phyloP scores from a whole-genome alignment of 2,888 invertebrate species.

The Cabera pusaria region DNA sequence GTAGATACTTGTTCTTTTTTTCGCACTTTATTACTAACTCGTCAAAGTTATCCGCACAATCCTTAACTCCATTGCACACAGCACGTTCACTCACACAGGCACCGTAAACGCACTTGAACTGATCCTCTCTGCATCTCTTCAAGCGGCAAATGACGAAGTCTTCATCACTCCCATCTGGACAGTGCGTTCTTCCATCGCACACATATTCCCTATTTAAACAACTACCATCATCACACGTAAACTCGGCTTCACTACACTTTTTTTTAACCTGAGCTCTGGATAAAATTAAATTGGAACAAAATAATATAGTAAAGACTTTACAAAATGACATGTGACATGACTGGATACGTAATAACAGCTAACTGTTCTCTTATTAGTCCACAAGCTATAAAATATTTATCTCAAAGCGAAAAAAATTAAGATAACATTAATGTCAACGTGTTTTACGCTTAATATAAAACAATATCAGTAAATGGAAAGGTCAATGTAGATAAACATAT shows the following conservation, averaged over 20 bases:
- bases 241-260: slow-evolving; percentile 11
- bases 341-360: too few relatives aligned
- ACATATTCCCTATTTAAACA: slow-evolving; percentile 10
- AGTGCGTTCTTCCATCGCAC: slow-evolving; percentile 21
- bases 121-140: slow-evolving; percentile 15
- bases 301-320: too few relatives aligned
- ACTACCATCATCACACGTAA: slow-evolving; percentile 18
- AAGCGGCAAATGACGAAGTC: slow-evolving; percentile 21
- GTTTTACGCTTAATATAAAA: too few relatives aligned
- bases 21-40: slow-evolving; percentile 19
- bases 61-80: slow-evolving; percentile 15
- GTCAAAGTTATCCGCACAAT: slow-evolving; percentile 19
- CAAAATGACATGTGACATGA: too few relatives aligned
- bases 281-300: too few relatives aligned
- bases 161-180: slow-evolving; percentile 25
- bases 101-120: slow-evolving; percentile 16
- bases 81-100: slow-evolving; percentile 8
- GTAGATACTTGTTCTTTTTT: slow-evolving; percentile 13
- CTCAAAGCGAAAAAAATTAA: too few relatives aligned
- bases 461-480: too few relatives aligned
- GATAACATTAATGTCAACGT: too few relatives aligned
- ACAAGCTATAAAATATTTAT: too few relatives aligned
- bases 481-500: too few relatives aligned
- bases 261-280: too few relatives aligned
- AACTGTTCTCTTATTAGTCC: too few relatives aligned